Evolutionary conservation across 1,140 invertebrate genomes (phyloP), one percentile per base, ranked within the genome.

Genomic region (Oedothorax gibbosus): DNA sequence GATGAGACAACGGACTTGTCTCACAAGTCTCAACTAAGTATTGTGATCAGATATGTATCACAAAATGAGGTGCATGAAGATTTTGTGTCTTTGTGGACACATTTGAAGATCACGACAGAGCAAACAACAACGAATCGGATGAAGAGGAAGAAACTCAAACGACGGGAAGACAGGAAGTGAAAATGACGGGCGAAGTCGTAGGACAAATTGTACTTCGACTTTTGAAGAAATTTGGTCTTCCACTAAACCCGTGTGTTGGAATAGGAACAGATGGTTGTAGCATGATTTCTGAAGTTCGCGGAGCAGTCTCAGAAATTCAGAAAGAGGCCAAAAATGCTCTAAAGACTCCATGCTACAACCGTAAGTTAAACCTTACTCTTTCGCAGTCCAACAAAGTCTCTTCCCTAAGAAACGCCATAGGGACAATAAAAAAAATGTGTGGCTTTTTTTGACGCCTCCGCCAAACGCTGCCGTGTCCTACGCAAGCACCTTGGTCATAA

Each of bases 201-300:
- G 71, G 71, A 12, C 7, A 73, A 73, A n/a, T 54, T 7, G 71
- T 73, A 35, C 4, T 73, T 73, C 12, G 35, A 73, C 11, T 50
- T 53, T n/a, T 73, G 6, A 15, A 51, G 15, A n/a, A n/a, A 4
- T 73, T 73, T 18, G 3, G 50, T 54, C 71, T 73, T n/a, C 35
- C 35, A n/a, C 10, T 73, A n/a, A 35, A 51, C 14, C 12, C 3
- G 15, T 73, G 71, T 73, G 71, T 73, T 20, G 71, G 6, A 14
- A 73, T 73, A 15, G 35, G 71, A 11, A 73, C 71, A 18, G 71
- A 73, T 53, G 71, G 71, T 14, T 73, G 71, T 35, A 50, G 21
- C 14, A 35, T 73, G 71, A 73, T 50, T 18, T 73, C 71, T 18
- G 71, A 73, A 50, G 21, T 14, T 35, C 14, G 20, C 10, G 71